Conservation (phyloP, 2,797 vertebrate genomes). For the Chelidonichthys spinosus region DNA sequence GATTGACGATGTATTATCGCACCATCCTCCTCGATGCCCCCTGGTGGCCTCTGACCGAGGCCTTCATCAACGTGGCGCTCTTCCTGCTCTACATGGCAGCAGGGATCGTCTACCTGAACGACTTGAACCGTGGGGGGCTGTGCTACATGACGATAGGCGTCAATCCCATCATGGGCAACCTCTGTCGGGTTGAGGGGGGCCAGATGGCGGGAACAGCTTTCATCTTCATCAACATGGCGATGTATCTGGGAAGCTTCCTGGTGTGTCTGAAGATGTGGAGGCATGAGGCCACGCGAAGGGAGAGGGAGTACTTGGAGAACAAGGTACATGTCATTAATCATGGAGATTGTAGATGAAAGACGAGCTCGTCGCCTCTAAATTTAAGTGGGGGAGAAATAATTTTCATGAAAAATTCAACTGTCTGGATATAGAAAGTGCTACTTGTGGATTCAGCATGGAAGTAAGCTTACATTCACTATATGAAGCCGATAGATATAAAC, state of each 20-base stretch:
- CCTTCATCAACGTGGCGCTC: constrained; percentile 79
- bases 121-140: constrained; percentile 85
- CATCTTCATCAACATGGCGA: constrained; percentile 82
- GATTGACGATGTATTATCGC: constrained; percentile 86
- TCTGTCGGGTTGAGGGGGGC: constrained; percentile 83
- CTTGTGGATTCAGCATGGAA: neutral
- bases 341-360: constrained; percentile 6
- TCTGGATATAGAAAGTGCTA: neutral
- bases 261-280: constrained; percentile 85
- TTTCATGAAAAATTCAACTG: neutral
- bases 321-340: constrained; percentile 45
- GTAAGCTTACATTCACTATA: neutral
- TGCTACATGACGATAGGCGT: constrained; percentile 81
- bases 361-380: neutral
- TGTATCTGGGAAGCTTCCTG: constrained; percentile 82
- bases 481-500: too few species aligned
- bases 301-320: constrained; percentile 35
- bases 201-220: constrained; percentile 85
- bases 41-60: constrained; percentile 89
- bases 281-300: constrained; percentile 69
- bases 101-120: constrained; percentile 85
- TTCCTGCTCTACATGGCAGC: constrained; percentile 86
- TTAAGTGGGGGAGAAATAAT: neutral
- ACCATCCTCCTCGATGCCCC: constrained; percentile 84
- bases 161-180: constrained; percentile 77